These are phyloP conservation scores for Siniperca chuatsi DNA, from an alignment of 2,113 vertebrate species.

Conservation along the genomic window DNA sequence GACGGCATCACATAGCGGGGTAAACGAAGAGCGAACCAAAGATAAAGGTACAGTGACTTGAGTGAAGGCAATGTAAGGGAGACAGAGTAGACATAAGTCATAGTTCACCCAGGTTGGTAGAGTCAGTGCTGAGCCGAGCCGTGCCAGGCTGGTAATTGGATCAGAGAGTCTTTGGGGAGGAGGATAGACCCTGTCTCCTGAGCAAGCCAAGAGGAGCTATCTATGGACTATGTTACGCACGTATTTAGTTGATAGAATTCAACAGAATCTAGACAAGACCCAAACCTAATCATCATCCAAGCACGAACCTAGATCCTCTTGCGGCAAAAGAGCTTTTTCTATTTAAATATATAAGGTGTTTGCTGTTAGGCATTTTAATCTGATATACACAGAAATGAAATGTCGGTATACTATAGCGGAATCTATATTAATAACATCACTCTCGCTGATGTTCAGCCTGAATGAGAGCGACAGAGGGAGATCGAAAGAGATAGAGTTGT, in stretches of 20 bases:
- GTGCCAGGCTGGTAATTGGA: conserved; percentile 78
- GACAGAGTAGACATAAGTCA: conserved; percentile 47
- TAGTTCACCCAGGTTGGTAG: conserved; percentile 67
- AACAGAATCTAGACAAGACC: conserved; percentile 50
- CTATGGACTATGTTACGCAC: conserved; percentile 51
- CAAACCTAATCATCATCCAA: conserved; percentile 53
- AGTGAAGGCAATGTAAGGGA: conserved; percentile 42
- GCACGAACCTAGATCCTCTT: conserved; percentile 18
- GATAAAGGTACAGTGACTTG: conserved; percentile 61
- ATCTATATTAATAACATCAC: conserved; percentile 75
- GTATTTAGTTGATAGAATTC: conserved; percentile 64
- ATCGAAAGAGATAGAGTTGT: conserved; percentile 70
- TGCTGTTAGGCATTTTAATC: conserved; percentile 62
- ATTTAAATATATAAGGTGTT: conserved; percentile 57
- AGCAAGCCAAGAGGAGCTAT: conserved; percentile 53
- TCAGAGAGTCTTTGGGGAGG: conserved; percentile 67
- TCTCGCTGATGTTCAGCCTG: conserved; percentile 56
- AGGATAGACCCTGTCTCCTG: conserved; percentile 57
- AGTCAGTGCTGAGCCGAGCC: conserved; percentile 63
- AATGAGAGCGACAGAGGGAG: conserved; percentile 58
- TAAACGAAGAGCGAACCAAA: conserved; percentile 54
- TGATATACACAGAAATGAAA: conserved; percentile 74
- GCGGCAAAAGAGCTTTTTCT: conserved; percentile 5
- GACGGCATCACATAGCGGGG: conserved; percentile 44
- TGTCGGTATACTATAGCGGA: conserved; percentile 50